Base-by-base conservation (phyloP, 37 sponge, comb jelly and placozoan genomes). In the Petrosia ficiformis region DNA sequence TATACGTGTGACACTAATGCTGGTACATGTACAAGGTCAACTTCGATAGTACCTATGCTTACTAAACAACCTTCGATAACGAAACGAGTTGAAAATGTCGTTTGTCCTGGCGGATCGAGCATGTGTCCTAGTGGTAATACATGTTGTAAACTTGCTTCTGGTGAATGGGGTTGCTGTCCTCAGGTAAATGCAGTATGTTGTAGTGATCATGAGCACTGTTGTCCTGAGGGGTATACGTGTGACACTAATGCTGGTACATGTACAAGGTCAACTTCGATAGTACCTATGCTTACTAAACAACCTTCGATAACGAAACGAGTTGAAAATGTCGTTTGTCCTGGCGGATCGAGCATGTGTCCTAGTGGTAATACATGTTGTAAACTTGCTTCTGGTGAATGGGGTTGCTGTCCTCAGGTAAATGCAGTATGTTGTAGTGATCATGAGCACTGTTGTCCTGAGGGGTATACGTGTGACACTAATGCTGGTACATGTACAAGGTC, bases 161-260 rank as follows among this genome's bases (percentile, higher is more conserved):
- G 83, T 63, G 28, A 72, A 21, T 90, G 57, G 11, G 91, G 86
- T n/a, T 90, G 91, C 59, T 91, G 92, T 68, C 88, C 87, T 41
- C 41, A 68, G 0, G 75, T 74, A 21, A 83, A 83, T 25, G 84
- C 93, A 44, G 74, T 71, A 16, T 92, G 93, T 73, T 92, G 93
- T 65, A 44, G 63, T 31, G 88, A 88, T 70, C 30, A 33, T 2
- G 25, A 41, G 1, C 88, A 88, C 38, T 92, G 93, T 73, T 92
- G 93, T 80, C 93, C 93, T 24, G 1, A 58, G 0, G 93, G 93
- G 36, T 74, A 48, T 60, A 82, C 71, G 2, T 87, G 84, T 52
- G 71, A 77, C 65, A 6, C 44, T 21, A 19, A 57, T 0, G 69
- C 64, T 42, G 77, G 77, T 1, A 83, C 65, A 0, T 89, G 90